phyloP scores from a whole-genome alignment of 2,797 vertebrate species.

The Chiroxiphia lanceolata region DNA sequence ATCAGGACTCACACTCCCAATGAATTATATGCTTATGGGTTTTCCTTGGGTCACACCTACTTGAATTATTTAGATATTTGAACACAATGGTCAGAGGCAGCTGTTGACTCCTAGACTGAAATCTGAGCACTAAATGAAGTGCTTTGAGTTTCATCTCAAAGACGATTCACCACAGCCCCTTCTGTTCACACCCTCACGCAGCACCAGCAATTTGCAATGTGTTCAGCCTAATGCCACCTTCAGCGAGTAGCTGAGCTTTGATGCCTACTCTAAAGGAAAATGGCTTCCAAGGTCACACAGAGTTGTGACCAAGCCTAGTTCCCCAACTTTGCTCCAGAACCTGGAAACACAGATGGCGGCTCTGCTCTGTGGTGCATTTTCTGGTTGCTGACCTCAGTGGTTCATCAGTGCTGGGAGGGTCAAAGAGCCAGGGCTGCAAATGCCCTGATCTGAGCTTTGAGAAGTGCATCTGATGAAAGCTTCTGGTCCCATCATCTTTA shows the following conservation, averaged over 20 bases:
- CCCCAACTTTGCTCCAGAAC: background rate
- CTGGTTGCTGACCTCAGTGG: background rate
- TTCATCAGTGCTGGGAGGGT: background rate
- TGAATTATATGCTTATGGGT: background rate
- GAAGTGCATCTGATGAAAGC: accelerated
- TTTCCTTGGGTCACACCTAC: background rate
- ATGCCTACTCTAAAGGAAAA: background rate
- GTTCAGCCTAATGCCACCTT: background rate
- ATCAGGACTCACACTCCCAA: background rate
- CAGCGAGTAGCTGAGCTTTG: background rate
- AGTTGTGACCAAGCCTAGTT: background rate
- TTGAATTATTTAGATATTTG: background rate
- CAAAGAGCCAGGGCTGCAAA: background rate
- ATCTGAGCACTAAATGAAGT: background rate
- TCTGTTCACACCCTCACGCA: background rate
- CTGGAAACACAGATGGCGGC: background rate
- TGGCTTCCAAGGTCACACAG: background rate
- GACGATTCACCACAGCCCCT: background rate
- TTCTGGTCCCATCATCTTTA: background rate
- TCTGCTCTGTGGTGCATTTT: background rate
- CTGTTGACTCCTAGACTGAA: background rate
- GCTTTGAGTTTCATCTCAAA: background rate
- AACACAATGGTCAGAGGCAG: background rate
- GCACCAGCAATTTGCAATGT: background rate
- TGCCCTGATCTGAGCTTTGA: background rate